Conservation (phyloP, 2,888 invertebrate genomes). For the Tanaodytes sp. region DNA sequence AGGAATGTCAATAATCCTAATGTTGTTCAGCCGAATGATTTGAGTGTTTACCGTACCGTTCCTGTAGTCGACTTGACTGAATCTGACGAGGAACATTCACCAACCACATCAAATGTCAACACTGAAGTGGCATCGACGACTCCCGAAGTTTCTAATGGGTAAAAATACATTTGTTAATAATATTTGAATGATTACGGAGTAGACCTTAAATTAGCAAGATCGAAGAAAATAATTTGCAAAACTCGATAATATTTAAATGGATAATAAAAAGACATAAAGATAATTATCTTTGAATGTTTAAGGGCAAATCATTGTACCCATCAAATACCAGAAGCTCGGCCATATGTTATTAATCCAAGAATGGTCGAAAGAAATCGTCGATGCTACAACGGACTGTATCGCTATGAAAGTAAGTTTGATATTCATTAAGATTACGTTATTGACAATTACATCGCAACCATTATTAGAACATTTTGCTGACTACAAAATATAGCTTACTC, state of each 20-base stretch:
- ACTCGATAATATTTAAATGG: too few species aligned
- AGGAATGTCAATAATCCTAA: slow-evolving; percentile 50
- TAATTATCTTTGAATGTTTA: too few species aligned
- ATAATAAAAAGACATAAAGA: too few species aligned
- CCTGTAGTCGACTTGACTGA: slow-evolving; percentile 77
- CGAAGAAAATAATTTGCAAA: too few species aligned
- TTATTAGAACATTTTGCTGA: too few species aligned
- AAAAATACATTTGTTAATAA: too few species aligned
- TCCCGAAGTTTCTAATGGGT: slow-evolving; percentile 30
- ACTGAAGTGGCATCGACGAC: slow-evolving; percentile 6
- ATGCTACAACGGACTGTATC: slow-evolving; percentile 43
- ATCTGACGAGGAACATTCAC: slow-evolving; percentile 74
- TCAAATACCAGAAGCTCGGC: slow-evolving; percentile 55
- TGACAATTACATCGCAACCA: too few species aligned
- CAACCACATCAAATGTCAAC: slow-evolving; percentile 25
- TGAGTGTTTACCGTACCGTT: slow-evolving; percentile 72
- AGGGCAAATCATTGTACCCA: slow-evolving; percentile 60
- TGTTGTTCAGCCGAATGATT: slow-evolving; percentile 55
- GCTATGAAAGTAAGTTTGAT: slow-evolving; percentile 37
- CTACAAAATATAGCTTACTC: too few species aligned
- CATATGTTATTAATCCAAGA: slow-evolving; percentile 54
- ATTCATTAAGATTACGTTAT: too few species aligned
- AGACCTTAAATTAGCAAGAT: too few species aligned
- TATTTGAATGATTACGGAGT: too few species aligned
- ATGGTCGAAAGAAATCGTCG: slow-evolving; percentile 50